phyloP scores from a whole-genome alignment of 2,888 invertebrate genomes.

The Lepas anatifera region DNA sequence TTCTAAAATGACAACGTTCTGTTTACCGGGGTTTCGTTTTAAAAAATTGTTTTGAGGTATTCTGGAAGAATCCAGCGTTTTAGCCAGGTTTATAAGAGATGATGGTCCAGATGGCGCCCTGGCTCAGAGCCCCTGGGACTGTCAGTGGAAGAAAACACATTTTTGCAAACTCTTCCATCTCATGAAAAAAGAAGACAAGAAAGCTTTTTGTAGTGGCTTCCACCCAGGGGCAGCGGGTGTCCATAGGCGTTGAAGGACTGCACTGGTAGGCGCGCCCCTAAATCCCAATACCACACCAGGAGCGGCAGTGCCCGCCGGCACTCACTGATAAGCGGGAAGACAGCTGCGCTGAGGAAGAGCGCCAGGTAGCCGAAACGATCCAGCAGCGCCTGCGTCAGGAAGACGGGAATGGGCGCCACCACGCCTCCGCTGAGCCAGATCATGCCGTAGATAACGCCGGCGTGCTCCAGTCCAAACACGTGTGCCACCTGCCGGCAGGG shows the following conservation, averaged over 20 bases:
- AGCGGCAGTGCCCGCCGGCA: too few relatives aligned
- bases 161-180: background rate
- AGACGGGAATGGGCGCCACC: constrained; percentile 21
- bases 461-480: background rate
- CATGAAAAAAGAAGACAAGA: too few relatives aligned
- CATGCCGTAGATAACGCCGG: background rate
- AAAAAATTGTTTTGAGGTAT: too few relatives aligned
- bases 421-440: background rate
- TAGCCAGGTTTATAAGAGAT: too few relatives aligned
- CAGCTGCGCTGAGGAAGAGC: background rate
- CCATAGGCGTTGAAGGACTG: too few relatives aligned
- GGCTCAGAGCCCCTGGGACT: background rate
- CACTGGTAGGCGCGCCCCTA: too few relatives aligned
- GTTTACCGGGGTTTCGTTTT: too few relatives aligned
- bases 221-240: too few relatives aligned
- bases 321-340: background rate
- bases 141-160: background rate
- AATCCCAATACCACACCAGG: background rate
- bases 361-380: background rate
- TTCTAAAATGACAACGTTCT: too few relatives aligned
- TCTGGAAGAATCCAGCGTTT: too few relatives aligned
- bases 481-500: background rate
- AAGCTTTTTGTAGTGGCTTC: too few relatives aligned
- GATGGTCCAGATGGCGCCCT: too few relatives aligned
- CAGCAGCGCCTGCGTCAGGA: background rate